Evolutionary conservation across 30 jellyfish, hydroid and myxozoan genomes (phyloP).

Genomic region (Hydractinia echinata): DNA sequence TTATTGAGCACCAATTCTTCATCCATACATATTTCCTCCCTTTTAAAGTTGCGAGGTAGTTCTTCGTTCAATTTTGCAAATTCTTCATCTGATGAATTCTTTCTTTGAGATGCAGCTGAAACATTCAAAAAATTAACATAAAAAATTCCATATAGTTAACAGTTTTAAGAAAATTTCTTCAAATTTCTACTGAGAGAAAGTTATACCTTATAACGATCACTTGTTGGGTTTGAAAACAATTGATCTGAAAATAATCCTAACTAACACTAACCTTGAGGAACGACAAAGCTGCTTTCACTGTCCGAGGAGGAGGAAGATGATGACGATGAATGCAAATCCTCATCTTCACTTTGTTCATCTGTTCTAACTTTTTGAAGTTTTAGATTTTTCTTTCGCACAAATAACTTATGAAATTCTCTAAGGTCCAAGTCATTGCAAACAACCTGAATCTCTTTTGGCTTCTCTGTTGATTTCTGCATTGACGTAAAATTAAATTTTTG

Average conservation of each 20-base stretch:
- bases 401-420: conserved; percentile 1
- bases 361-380: background rate
- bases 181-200: background rate
- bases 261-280: conserved; percentile 29
- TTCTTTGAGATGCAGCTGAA: background rate
- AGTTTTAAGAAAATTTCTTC: background rate
- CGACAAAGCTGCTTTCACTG: background rate
- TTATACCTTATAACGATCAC: too few species aligned
- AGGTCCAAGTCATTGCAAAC: conserved; percentile 25
- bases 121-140: background rate
- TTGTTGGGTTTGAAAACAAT: too few species aligned
- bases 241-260: too few species aligned
- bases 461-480: background rate
- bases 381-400: conserved; percentile 7
- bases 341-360: conserved; percentile 16
- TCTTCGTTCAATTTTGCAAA: background rate
- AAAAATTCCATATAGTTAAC: background rate
- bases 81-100: conserved; percentile 3
- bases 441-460: background rate
- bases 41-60: too few species aligned
- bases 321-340: background rate
- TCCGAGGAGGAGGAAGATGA: background rate
- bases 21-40: background rate
- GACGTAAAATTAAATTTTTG: conserved; percentile 13
- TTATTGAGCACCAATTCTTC: conserved; percentile 9